Percentiles rank a stretch among this genome's conserved stretches.
These are phyloP conservation scores for Rhinatrema bivittatum DNA, from an alignment of 2,797 vertebrate genomes.

Conservation along the genomic window DNA sequence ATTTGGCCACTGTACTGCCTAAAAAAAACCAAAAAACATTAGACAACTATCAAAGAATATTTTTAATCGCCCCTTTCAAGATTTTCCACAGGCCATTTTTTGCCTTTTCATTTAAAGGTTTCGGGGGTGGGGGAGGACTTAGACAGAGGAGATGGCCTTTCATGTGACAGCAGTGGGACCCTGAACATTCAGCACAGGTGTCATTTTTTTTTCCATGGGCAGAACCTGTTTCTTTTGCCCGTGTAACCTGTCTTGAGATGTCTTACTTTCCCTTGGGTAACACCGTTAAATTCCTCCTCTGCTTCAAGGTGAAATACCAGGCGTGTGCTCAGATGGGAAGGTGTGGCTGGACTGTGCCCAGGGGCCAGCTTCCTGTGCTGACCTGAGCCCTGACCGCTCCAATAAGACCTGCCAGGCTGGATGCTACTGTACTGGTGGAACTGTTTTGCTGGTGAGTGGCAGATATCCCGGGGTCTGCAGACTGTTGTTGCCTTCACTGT, in stretches of 20 bases:
- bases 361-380: slow-evolving; percentile 59
- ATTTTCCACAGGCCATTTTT: neutral
- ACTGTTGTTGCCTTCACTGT: too few species aligned
- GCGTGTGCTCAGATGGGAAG: slow-evolving; percentile 55
- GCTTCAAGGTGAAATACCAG: slow-evolving; percentile 42
- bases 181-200: too few species aligned
- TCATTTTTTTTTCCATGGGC: too few species aligned
- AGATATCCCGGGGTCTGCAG: neutral
- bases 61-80: too few species aligned
- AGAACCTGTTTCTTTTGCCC: too few species aligned
- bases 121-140: neutral
- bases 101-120: neutral
- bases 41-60: too few species aligned
- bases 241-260: too few species aligned
- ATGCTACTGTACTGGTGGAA: slow-evolving; percentile 63
- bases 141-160: too few species aligned
- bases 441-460: slow-evolving; percentile 58
- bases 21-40: too few species aligned
- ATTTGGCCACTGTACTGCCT: too few species aligned
- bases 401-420: slow-evolving; percentile 58
- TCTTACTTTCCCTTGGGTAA: too few species aligned
- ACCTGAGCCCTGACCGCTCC: slow-evolving; percentile 38
- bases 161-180: too few species aligned
- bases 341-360: slow-evolving; percentile 62
- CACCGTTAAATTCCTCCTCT: neutral